Conservation (phyloP, 2,888 invertebrate genomes). For the Dasysyrphus albostriatus region DNA sequence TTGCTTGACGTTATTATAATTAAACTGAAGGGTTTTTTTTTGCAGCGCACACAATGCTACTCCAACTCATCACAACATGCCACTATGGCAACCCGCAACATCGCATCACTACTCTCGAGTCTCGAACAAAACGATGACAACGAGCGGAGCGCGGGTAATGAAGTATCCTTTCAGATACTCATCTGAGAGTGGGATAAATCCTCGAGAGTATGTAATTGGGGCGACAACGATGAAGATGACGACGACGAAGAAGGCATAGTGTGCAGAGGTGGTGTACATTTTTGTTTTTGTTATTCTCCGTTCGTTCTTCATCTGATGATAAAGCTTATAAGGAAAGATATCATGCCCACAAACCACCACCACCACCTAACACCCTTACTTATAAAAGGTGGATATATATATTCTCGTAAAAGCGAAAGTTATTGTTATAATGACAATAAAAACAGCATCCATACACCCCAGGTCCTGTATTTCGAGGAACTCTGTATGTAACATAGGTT, state of each 20-base stretch:
- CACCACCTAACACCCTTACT: too few relatives aligned
- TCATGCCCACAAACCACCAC: not conserved
- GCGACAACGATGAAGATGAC: not conserved
- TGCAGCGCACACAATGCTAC: slow-evolving; percentile 50
- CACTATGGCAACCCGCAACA: slow-evolving; percentile 50
- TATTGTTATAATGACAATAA: slow-evolving; percentile 72
- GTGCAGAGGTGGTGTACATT: not conserved
- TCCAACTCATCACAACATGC: slow-evolving; percentile 64
- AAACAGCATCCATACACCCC: slow-evolving; percentile 51
- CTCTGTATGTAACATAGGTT: not conserved
- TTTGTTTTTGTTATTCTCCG: not conserved
- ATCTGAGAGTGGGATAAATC: slow-evolving; percentile 19
- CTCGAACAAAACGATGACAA: slow-evolving; percentile 25
- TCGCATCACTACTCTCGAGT: not conserved
- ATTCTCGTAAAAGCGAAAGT: slow-evolving; percentile 60
- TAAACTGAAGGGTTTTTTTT: slow-evolving; percentile 70
- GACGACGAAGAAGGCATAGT: not conserved
- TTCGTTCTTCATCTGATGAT: not conserved
- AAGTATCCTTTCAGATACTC: slow-evolving; percentile 27
- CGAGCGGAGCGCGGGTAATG: slow-evolving; percentile 51
- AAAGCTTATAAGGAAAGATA: not conserved
- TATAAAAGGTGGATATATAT: slow-evolving; percentile 6
- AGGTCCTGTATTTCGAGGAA: not conserved
- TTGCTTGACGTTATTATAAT: slow-evolving; percentile 76
- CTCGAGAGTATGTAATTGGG: slow-evolving; percentile 52